Evolutionary conservation across 1,140 invertebrate genomes (phyloP).

Genomic region (Leptinotarsa undecemlineata): DNA sequence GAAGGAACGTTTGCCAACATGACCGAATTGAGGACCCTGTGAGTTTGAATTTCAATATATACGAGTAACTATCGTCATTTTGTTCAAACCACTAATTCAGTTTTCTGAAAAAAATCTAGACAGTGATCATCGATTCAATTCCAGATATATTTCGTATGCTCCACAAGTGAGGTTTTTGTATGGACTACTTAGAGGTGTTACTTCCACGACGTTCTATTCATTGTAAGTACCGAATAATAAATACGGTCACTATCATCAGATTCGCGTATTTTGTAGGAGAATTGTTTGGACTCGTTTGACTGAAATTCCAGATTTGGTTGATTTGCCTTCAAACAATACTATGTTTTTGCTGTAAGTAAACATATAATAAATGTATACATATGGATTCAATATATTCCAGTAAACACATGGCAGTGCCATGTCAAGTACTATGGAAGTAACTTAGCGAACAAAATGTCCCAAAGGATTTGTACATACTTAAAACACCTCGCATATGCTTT

Average conservation of each 20-base stretch:
- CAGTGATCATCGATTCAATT: constrained; percentile 30
- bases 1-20: constrained; percentile 57
- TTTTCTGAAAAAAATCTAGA: too few species aligned
- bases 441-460: too few species aligned
- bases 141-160: constrained; percentile 60
- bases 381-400: too few species aligned
- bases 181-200: constrained; percentile 53
- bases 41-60: constrained; percentile 34
- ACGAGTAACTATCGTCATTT: background rate
- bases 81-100: too few species aligned
- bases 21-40: constrained; percentile 58
- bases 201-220: constrained; percentile 56
- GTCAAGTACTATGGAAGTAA: too few species aligned
- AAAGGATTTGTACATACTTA: too few species aligned
- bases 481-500: too few species aligned
- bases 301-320: constrained; percentile 58
- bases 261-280: constrained; percentile 54
- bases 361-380: too few species aligned
- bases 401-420: too few species aligned
- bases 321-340: constrained; percentile 57
- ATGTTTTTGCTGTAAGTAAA: constrained; percentile 64
- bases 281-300: constrained; percentile 62
- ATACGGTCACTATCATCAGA: background rate
- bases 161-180: constrained; percentile 57
- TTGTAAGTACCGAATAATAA: constrained; percentile 57